Evolutionary conservation across 2,888 invertebrate genomes (phyloP), one percentile per base, ranked within the genome.

Genomic region (Creontiades dilutus): DNA sequence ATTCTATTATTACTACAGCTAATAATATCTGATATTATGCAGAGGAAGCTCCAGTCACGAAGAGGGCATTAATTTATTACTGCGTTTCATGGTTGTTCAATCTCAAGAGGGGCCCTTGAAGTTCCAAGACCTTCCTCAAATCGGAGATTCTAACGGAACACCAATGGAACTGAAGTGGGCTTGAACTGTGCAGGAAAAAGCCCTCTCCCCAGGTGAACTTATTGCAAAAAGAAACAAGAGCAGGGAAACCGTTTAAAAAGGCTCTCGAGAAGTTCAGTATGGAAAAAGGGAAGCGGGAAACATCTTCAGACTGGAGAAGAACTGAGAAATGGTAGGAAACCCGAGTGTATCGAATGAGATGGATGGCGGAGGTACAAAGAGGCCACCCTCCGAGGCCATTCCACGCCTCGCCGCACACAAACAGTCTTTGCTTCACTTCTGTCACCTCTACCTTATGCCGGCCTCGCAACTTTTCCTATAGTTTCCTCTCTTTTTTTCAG

Each of bases 341-440:
- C 68, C 68, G 23, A 68, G 68, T 68, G 68, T 68, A 68, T 68
- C 68, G 68, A 68, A 68, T 68, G 68, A 68, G 68, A 68, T 68
- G 68, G 68, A 68, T 68, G 3, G 68, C 68, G 68, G 19, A 68
- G 19, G 23, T 19, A 68, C 68, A 68, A 68, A 68, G 61, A 61
- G 68, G 68, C 57, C 57, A 57, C 68, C 68, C 68, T 68, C 68
- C 68, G 12, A 68, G 68, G 12, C 23, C 68, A 68, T 68, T 68
- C 68, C 23, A 3, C 68, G 68, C 68, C 68, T 68, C 23, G 13
- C 19, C 23, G 68, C 68, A 68, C 68, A 27, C 23, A 68, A 68
- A 68, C 68, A 68, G 68, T 23, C 68, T 68, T 23, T 23, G 23
- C 68, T 23, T 68, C 27, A 68, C 12, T 68, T 68, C 23, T 68